A percentile compares a stretch with the other conserved stretches of the same genome.
These are phyloP conservation scores for Protobothrops mucrosquamatus DNA, from an alignment of 2,113 vertebrate species.

Conservation along the genomic window DNA sequence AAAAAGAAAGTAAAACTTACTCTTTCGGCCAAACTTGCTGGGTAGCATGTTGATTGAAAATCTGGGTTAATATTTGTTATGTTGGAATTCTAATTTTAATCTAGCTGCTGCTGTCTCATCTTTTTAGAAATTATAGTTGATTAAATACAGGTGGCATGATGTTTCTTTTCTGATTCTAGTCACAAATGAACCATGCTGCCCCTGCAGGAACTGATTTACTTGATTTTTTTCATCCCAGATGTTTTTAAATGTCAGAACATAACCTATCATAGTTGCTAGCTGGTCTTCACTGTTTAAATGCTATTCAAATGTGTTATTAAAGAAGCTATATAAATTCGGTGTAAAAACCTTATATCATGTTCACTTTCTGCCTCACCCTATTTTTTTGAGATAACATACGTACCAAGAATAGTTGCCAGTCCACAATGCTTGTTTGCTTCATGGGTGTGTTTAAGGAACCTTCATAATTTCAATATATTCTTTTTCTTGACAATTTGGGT, in stretches of 20 bases:
- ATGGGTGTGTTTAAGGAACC: neutral
- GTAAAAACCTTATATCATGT: neutral
- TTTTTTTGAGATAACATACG: neutral
- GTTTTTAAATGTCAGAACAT: neutral
- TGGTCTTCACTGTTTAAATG: neutral
- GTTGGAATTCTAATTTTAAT: neutral
- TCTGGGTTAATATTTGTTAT: neutral
- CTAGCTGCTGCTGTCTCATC: neutral
- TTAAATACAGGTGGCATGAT: neutral
- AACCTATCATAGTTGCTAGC: neutral
- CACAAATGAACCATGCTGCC: neutral
- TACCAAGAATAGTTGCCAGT: neutral
- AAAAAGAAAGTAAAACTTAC: neutral
- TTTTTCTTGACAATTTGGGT: neutral
- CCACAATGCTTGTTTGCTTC: neutral
- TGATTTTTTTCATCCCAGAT: neutral
- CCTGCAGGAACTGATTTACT: neutral
- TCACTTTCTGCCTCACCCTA: neutral
- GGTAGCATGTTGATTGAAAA: neutral
- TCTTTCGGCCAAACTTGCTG: neutral
- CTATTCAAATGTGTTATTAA: neutral
- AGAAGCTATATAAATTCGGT: neutral
- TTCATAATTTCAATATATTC: neutral
- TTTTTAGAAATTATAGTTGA: neutral
- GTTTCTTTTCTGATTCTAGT: neutral